Percentiles rank a stretch among this genome's conserved stretches.
These are phyloP conservation scores for Hypomecis punctinalis DNA, from an alignment of 2,888 invertebrate genomes.

Conservation along the genomic window DNA sequence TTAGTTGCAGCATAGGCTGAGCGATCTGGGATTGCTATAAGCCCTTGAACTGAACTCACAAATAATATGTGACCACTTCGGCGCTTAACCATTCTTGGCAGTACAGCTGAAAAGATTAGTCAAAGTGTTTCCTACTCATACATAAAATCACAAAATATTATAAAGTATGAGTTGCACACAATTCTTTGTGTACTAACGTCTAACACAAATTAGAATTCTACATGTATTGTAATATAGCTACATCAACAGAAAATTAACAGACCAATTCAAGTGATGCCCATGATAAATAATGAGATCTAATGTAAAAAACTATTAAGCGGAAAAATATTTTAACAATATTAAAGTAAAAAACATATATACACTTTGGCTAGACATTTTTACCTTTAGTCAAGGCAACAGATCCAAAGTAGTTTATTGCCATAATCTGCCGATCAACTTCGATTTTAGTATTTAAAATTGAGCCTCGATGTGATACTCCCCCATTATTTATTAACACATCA, in stretches of 20 bases:
- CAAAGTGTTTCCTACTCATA: no score
- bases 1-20: conserved; percentile 97
- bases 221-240: no score
- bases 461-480: conserved; percentile 94
- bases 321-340: no score
- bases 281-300: no score
- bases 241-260: no score
- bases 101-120: conserved; percentile 84
- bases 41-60: conserved; percentile 97
- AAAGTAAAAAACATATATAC: no score
- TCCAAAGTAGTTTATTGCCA: conserved; percentile 98
- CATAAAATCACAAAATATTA: no score
- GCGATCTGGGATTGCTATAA: conserved; percentile 94
- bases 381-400: conserved; percentile 96
- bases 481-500: conserved; percentile 97
- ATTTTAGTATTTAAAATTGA: conserved; percentile 89
- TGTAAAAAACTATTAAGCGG: no score
- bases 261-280: no score
- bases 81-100: conserved; percentile 92
- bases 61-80: conserved; percentile 93
- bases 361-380: conserved; percentile 61
- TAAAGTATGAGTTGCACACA: no score
- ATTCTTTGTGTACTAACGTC: no score
- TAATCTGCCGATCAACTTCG: conserved; percentile 93
- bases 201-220: no score